Base-by-base conservation (phyloP, 92 coral and sea anemone species). In the Desmophyllum pertusum region DNA sequence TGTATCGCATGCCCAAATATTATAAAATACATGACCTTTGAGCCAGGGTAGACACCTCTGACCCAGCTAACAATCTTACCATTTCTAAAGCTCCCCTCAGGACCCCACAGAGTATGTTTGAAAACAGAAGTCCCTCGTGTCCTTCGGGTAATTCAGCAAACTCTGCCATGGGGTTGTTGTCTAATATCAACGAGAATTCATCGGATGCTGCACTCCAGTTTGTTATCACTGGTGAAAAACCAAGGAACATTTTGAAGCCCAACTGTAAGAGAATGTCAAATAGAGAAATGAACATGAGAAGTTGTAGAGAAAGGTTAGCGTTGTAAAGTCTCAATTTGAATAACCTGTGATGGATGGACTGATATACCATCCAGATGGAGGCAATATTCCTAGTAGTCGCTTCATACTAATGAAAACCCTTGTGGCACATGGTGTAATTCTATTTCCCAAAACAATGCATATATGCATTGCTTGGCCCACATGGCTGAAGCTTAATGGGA, bases 221-320 rank as follows among this genome's bases (percentile, higher is more conserved):
- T 73, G 99, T 89, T 27, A 96, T 90, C 27, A 93, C 93, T n/a
- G 99, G 99, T 17, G 98, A 91, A 25, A 92, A 84, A 67, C 99
- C 99, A 86, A 96, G 98, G 75, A 96, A 96, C 98, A 94, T 96
- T 89, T 94, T 96, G 57, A 96, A 96, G 69, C 98, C 99, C 67
- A 87, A 85, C 99, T 95, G 85, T 27, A 67, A 33, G 40, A 51
- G 70, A 30, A 29, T 30, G 75, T 9, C 29, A 66, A 29, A 63
- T 10, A 70, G 19, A 21, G 18, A 70, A 17, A 39, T 15, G 0
- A 76, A 21, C 42, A 52, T 18, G 35, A 27, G 25, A 1, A 59
- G 35, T 27, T 15, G 9, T 6, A 25, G 11, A 59, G 8, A 27
- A 59, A 27, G 35, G n/a, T 55, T 1, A 23, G 25, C n/a, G 10